Evolutionary conservation across 1,140 invertebrate genomes (phyloP).

Genomic region (Cydia pomonella): DNA sequence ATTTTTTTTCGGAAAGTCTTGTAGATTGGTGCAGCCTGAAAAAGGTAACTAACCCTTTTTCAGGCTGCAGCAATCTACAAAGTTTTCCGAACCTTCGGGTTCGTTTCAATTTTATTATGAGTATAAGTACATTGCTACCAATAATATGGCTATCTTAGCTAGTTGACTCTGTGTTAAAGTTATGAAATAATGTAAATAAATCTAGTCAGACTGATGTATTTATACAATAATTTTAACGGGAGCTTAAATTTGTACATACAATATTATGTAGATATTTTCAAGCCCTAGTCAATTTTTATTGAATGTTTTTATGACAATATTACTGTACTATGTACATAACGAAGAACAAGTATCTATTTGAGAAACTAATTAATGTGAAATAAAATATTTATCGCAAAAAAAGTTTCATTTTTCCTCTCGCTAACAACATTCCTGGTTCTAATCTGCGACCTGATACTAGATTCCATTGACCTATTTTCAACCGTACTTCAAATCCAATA

Average conservation of each 20-base stretch:
- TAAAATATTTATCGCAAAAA: slow-evolving; percentile 62
- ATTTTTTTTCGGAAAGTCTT: too few relatives aligned
- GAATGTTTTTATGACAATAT: slow-evolving; percentile 76
- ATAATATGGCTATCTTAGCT: slow-evolving; percentile 23
- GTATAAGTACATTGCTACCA: slow-evolving; percentile 5
- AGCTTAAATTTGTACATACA: slow-evolving; percentile 74
- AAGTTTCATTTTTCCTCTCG: slow-evolving; percentile 47
- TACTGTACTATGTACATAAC: slow-evolving; percentile 74
- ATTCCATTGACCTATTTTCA: too few relatives aligned
- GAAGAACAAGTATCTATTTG: slow-evolving; percentile 60
- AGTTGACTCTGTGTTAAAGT: slow-evolving; percentile 37
- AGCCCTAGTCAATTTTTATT: slow-evolving; percentile 77
- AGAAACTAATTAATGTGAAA: slow-evolving; percentile 68
- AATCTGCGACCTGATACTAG: too few relatives aligned
- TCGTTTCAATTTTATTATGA: too few relatives aligned
- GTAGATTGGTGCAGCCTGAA: too few relatives aligned
- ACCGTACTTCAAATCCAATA: too few relatives aligned
- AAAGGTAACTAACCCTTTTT: too few relatives aligned
- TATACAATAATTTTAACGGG: slow-evolving; percentile 52
- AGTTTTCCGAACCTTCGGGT: too few relatives aligned
- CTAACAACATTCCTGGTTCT: neutral
- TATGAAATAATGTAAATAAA: slow-evolving; percentile 52
- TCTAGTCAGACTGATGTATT: slow-evolving; percentile 44
- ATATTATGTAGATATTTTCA: slow-evolving; percentile 65
- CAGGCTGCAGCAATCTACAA: too few relatives aligned